Base-by-base conservation (phyloP, 2,797 vertebrate genomes). In the Lates japonicus region DNA sequence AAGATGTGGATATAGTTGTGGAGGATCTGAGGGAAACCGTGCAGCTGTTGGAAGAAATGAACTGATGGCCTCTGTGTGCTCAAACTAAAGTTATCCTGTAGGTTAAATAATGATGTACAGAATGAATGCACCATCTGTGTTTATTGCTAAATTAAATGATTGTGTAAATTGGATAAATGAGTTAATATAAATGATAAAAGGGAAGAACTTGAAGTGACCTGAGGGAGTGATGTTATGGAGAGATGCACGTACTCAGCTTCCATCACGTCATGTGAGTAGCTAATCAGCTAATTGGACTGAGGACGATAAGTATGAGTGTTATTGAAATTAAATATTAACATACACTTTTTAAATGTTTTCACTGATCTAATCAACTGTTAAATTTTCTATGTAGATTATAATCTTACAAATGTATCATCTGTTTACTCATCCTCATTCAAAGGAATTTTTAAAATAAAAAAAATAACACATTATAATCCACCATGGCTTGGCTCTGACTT, bases 1-100 rank as follows among this genome's bases (percentile, higher is more conserved):
- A 94, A 0, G 97, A 99, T 0, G 96, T 99, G 91, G 98, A 99
- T 60, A 78, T 94, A 11, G 94, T 94, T 0, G 94, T 99, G 90
- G 95, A 96, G 83, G 98, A 99, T 89, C 95, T 99, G 29, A 74
- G 90, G 88, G 94, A 95, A 85, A 95, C 96, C 0, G 96, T 98
- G 81, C 85, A 91, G 1, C 92, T 79, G 80, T 91, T 99, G 91
- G 94, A 96, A 78, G 79, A 60, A 74, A 88, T 72, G 44, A 80
- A 91, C 80, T 94, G 92, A 93, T 31, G 16, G 19, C 22, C 25
- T 51, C 59, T 5, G 11, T 44, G 37, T 52, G 39, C 9, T 48
- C 46, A 17, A 59, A 73, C 39, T 20, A 8, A 20, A 70, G 41
- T 78, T 46, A 12, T 7, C 39, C 16, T 39, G 3, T 22, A 61